Evolutionary conservation across 2,888 invertebrate species (phyloP), one percentile per base, ranked within the genome.

Genomic region (Leptothorax acervorum): DNA sequence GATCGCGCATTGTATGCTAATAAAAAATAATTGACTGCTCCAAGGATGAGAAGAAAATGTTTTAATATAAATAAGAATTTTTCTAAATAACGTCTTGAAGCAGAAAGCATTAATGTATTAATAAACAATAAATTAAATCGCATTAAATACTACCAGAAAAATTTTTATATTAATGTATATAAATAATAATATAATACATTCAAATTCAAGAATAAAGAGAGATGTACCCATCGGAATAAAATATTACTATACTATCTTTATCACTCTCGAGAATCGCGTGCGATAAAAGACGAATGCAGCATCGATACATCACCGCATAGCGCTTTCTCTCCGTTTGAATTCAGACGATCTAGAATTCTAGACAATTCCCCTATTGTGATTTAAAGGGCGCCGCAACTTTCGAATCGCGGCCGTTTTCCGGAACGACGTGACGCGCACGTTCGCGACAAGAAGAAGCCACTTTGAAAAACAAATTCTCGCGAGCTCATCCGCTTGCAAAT

Each of bases 391-490:
- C 48, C 60, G 31, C 79, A 60, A 60, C 55, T 78, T 78, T 71
- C 60, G 71, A 39, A 71, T 71, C 71, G 18, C 48, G 71, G 35
- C 79, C 48, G 35, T 60, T 79, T 57, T 18, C 45, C 57, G 15
- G 8, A 70, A 45, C 45, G 57, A 60, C 60, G 48, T 48, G 45
- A 53, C 23, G 71, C 71, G 15, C 70, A 31, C 55, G 31, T 57
- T 70, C 57, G 28, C 55, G 60, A 18, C 71, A 71, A 81, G 71
- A 60, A 71, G 60, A 18, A 71, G 71, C 60, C 23, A 71, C 60
- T 81, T 81, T 71, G 48, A 48, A 81, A 81, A 81, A 81, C 73
- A 81, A 81, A 81, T 81, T 81, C 45, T 18, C 73, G 73, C 71
- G 12, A 4, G 45, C 60, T 60, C 60, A 81, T 81, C 60, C 60